phyloP scores from a whole-genome alignment of 2,797 vertebrate species.

The Hippopotamyrus pictus region DNA sequence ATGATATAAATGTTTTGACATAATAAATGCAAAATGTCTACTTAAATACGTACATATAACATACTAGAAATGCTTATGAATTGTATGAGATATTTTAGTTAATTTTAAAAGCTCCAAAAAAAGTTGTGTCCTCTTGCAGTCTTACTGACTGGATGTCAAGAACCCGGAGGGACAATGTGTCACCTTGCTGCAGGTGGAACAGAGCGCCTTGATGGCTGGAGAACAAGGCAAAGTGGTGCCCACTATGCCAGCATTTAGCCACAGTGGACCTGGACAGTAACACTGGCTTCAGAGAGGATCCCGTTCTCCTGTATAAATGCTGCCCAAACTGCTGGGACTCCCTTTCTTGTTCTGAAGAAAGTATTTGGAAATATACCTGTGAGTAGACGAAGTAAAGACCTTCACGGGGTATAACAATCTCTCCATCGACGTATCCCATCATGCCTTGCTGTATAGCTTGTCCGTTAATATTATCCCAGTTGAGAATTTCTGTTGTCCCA shows the following conservation, averaged over 20 bases:
- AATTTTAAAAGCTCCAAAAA: constrained; percentile 43
- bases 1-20: not conserved
- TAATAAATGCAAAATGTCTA: not conserved
- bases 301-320: constrained; percentile 35
- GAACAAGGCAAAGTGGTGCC: constrained; percentile 17
- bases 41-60: not conserved
- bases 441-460: constrained; percentile 33
- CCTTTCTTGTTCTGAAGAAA: not conserved
- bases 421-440: constrained; percentile 35
- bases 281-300: constrained; percentile 15
- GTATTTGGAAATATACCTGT: constrained; percentile 36
- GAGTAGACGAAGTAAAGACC: constrained; percentile 46
- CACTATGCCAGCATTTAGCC: constrained; percentile 1
- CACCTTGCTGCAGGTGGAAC: constrained; percentile 33
- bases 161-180: constrained; percentile 33
- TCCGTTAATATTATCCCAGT: constrained; percentile 38
- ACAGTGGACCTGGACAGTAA: constrained; percentile 28
- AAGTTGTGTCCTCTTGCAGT: constrained; percentile 35
- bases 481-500: constrained; percentile 21
- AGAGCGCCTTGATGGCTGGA: constrained; percentile 43
- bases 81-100: constrained; percentile 10
- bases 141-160: constrained; percentile 26
- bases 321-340: constrained; percentile 23
- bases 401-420: constrained; percentile 32
- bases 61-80: not conserved